These are phyloP conservation scores for Gobius niger DNA, from an alignment of 2,113 vertebrate species.

Conservation along the genomic window DNA sequence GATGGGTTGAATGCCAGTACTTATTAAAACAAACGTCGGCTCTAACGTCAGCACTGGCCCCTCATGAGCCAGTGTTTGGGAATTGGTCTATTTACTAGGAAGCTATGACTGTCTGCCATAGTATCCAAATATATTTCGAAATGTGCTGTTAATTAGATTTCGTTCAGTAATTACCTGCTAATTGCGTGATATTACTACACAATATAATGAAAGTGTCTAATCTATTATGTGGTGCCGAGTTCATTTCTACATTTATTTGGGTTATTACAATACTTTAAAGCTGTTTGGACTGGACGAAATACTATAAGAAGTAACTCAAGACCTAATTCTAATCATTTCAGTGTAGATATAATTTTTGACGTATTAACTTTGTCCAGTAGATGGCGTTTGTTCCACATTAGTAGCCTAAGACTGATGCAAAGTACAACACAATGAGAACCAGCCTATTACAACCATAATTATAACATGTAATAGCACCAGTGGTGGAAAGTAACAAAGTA, in stretches of 20 bases:
- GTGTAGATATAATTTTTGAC: neutral
- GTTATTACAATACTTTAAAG: too few relatives aligned
- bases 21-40: neutral
- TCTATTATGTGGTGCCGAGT: neutral
- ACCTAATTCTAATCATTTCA: too few relatives aligned
- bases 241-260: neutral
- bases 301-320: too few relatives aligned
- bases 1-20: neutral
- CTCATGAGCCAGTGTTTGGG: neutral
- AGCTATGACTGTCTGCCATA: too few relatives aligned
- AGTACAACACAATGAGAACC: neutral
- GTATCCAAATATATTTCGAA: too few relatives aligned
- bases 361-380: neutral
- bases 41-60: neutral
- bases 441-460: too few relatives aligned
- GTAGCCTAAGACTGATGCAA: neutral
- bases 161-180: neutral
- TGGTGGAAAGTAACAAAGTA: too few relatives aligned
- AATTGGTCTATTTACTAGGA: neutral
- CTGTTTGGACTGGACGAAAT: too few relatives aligned
- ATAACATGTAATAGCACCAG: too few relatives aligned
- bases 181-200: neutral
- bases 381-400: conserved; percentile 3
- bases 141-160: neutral
- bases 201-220: neutral